Conservation (phyloP, 2,113 vertebrate genomes). For the Plectropomus leopardus region DNA sequence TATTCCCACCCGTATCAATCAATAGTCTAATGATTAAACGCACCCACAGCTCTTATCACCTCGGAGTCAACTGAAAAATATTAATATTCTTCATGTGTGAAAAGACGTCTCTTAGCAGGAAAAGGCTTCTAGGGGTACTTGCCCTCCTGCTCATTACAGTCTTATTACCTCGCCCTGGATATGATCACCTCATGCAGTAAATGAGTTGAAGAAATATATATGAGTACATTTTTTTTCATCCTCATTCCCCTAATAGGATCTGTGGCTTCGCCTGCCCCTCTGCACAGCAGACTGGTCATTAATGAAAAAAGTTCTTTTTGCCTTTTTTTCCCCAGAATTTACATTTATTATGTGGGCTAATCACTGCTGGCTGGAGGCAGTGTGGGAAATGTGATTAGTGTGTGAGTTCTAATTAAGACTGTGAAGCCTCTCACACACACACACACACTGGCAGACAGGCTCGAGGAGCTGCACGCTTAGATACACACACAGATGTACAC, state of each 20-base stretch:
- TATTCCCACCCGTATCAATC: too few species aligned
- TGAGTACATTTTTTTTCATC: not conserved
- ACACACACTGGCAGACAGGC: constrained; percentile 70
- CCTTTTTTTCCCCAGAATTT: constrained; percentile 51
- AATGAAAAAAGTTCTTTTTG: constrained; percentile 47
- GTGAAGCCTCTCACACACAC: constrained; percentile 73
- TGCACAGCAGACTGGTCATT: constrained; percentile 47
- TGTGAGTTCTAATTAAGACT: constrained; percentile 83
- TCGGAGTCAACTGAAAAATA: not conserved
- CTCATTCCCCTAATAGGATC: constrained; percentile 48
- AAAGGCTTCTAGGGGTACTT: constrained; percentile 47
- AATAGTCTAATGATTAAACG: not conserved
- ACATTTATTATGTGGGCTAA: constrained; percentile 71
- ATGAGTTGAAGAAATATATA: constrained; percentile 50
- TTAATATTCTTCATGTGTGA: not conserved
- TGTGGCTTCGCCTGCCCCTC: constrained; percentile 34
- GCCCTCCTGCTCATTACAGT: constrained; percentile 50
- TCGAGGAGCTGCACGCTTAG: constrained; percentile 56
- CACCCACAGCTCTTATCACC: not conserved
- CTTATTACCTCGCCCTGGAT: constrained; percentile 45
- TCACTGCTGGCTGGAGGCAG: constrained; percentile 70
- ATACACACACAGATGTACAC: constrained; percentile 49
- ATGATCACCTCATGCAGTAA: constrained; percentile 50
- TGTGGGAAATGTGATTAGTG: constrained; percentile 80
- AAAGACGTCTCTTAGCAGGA: constrained; percentile 9